Evolutionary conservation across 2,797 vertebrate genomes (phyloP), one percentile per base, ranked within the genome.

Genomic region (Prionace glauca): DNA sequence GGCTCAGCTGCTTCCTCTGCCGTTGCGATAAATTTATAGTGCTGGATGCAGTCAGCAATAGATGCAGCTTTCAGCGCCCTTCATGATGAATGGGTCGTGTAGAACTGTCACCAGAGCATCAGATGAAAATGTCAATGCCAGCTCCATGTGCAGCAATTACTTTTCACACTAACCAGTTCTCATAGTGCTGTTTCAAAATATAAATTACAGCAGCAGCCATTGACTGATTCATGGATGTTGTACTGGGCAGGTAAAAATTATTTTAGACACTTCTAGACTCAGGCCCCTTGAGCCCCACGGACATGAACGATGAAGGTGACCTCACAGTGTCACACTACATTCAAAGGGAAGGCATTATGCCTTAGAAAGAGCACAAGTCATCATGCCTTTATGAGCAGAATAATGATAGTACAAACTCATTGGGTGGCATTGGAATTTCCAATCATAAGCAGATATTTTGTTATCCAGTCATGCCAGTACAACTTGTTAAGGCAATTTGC

Each of bases 61-160:
- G 41, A 84, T 45, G 22, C 7, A 24, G 20, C 81, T 84, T 45
- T 84, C 81, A 84, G 81, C 81, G 10, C 41, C 36, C 24, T 84
- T 41, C 81, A 84, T 45, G 41, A 36, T 45, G 81, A 84, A 84
- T 84, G 36, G 81, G 20, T 45, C 41, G 24, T 84, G 5, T 84
- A 41, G 81, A 84, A 56, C 45, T 84, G 36, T 29, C 41, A 81
- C 16, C n/a, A 41, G 79, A 20, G 16, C 36, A 24, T 84, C 81
- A 45, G 81, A 84, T 84, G 81, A 84, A 84, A 84, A 45, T 84
- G 41, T 84, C 41, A 84, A 45, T 84, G 81, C 81, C 41, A 84
- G 81, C 36, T 84, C 45, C 41, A 45, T 45, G 81, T 45, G 41
- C 81, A 84, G 81, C 81, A 84, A 24, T 84, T 84, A 45, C 36